These are phyloP conservation scores for Ophiothrix spiculata DNA, from an alignment of 35 echinoderm and acorn worm species.

Conservation along the genomic window DNA sequence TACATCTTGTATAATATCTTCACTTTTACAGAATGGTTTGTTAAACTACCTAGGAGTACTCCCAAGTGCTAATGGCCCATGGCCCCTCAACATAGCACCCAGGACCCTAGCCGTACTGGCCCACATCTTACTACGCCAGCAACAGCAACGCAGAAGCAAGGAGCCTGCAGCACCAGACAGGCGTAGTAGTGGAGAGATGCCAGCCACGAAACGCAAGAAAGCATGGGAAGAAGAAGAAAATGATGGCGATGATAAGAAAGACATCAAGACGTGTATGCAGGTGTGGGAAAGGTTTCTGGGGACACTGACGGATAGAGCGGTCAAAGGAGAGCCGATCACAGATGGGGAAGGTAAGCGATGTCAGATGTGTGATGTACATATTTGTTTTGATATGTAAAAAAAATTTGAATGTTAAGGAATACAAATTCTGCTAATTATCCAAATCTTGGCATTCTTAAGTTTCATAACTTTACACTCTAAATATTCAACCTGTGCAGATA, in stretches of 20 bases:
- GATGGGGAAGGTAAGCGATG: constrained; percentile 56
- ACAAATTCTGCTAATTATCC: too few relatives aligned
- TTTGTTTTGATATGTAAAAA: too few relatives aligned
- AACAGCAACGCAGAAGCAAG: constrained; percentile 20
- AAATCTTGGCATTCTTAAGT: too few relatives aligned
- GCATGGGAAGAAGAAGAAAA: background rate
- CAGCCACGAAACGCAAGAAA: background rate
- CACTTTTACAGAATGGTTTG: constrained; percentile 38
- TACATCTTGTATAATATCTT: background rate
- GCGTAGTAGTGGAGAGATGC: constrained; percentile 35
- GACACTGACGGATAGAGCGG: constrained; percentile 55
- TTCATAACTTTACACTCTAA: too few relatives aligned
- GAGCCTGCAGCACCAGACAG: too few relatives aligned
- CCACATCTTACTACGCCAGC: constrained; percentile 61
- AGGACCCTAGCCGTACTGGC: constrained; percentile 81
- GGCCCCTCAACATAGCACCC: constrained; percentile 76
- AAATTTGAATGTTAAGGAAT: too few relatives aligned
- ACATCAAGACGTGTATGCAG: constrained; percentile 37
- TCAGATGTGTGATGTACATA: too few relatives aligned
- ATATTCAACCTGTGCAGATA: too few relatives aligned
- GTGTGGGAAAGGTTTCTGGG: constrained; percentile 78
- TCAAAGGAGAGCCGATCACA: constrained; percentile 45
- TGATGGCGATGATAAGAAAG: constrained; percentile 22
- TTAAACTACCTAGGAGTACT: constrained; percentile 59
- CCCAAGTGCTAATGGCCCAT: constrained; percentile 48